Conservation (phyloP, 2,888 invertebrate species). For the Scaptomyza polygonia region DNA sequence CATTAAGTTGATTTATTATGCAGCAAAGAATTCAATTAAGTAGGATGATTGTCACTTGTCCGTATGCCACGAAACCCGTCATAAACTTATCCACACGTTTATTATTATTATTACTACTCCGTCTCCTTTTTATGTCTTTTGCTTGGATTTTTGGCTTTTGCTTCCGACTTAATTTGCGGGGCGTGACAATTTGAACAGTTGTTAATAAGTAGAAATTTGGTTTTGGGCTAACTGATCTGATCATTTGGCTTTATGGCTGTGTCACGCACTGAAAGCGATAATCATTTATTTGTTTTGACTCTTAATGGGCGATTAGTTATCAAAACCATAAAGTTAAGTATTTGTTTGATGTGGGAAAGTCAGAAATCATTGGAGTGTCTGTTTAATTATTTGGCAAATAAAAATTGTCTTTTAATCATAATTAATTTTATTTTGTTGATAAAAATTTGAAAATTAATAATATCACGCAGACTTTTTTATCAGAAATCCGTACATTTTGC, state of each 20-base stretch:
- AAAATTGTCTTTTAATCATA: neutral
- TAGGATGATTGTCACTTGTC: constrained; percentile 83
- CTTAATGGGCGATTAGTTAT: constrained; percentile 12
- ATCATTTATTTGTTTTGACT: constrained; percentile 70
- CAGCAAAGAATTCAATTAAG: constrained; percentile 83
- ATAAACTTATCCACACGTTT: constrained; percentile 20
- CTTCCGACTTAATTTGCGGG: constrained; percentile 57
- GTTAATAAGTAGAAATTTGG: constrained; percentile 69
- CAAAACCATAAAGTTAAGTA: constrained; percentile 33
- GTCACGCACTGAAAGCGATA: constrained; percentile 44
- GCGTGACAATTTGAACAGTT: constrained; percentile 73
- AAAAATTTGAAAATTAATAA: too few species aligned
- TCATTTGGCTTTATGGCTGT: constrained; percentile 26
- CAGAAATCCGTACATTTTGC: too few species aligned
- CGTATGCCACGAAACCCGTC: constrained; percentile 76
- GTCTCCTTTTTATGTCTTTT: constrained; percentile 17
- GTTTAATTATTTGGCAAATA: neutral
- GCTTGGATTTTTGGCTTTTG: constrained; percentile 28
- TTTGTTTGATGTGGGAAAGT: neutral
- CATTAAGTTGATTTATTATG: constrained; percentile 83
- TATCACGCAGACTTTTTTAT: too few species aligned
- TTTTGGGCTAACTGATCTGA: constrained; percentile 32
- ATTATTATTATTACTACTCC: neutral
- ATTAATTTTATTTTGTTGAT: too few species aligned
- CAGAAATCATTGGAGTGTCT: neutral